Evolutionary conservation across 2,113 vertebrate genomes (phyloP).

Genomic region (Prietella phreatophila): DNA sequence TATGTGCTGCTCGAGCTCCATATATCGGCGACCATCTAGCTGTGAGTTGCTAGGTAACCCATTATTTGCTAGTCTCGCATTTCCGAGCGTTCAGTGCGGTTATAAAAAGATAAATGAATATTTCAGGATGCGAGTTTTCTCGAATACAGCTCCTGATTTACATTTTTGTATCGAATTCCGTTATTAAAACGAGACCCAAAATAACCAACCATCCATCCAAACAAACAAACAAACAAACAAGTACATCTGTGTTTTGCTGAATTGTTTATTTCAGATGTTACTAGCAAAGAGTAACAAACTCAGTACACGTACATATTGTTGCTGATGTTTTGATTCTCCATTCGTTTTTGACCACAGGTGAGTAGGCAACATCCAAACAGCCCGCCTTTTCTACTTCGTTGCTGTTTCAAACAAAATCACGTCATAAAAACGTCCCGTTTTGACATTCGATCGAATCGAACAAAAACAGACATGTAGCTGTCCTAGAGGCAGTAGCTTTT

Average conservation of each 20-base stretch:
- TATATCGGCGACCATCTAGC: neutral
- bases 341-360: slow-evolving; percentile 52
- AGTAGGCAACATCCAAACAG: slow-evolving; percentile 63
- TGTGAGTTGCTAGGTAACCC: neutral
- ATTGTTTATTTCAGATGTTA: slow-evolving; percentile 62
- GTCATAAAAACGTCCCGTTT: slow-evolving; percentile 69
- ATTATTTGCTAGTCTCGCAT: neutral
- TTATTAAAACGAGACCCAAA: neutral
- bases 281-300: slow-evolving; percentile 73
- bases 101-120: neutral
- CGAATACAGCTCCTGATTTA: neutral
- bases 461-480: slow-evolving; percentile 60
- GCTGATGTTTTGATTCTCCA: slow-evolving; percentile 57
- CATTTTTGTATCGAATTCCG: neutral
- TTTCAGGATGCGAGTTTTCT: neutral
- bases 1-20: no score
- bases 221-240: slow-evolving; percentile 57
- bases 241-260: slow-evolving; percentile 62
- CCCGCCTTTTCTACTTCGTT: slow-evolving; percentile 51
- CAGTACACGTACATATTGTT: slow-evolving; percentile 57
- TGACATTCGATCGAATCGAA: slow-evolving; percentile 23
- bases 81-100: neutral
- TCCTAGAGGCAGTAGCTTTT: slow-evolving; percentile 60
- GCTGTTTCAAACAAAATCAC: slow-evolving; percentile 63
- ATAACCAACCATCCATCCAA: slow-evolving; percentile 62